Evolutionary conservation across 1,140 invertebrate genomes (phyloP), one percentile per base, ranked within the genome.

Genomic region (Armadillidium nasatum): DNA sequence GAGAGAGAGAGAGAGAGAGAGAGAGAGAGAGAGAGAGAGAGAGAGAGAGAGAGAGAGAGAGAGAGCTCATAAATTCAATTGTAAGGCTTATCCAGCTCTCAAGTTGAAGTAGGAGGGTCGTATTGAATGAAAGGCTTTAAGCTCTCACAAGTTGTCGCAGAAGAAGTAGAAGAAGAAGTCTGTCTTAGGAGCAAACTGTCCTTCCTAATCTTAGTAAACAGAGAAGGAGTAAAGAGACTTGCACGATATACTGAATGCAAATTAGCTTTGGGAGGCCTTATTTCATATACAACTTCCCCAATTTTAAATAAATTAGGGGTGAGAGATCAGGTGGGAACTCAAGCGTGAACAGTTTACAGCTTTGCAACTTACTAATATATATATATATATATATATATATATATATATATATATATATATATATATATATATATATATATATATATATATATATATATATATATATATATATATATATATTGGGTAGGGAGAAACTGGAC

Each of bases 321-420:
- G 7, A 19, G 50, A 15, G 50, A 13, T 15, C 50, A 60, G 11
- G 50, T 60, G 7, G 11, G 50, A 13, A 60, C 11, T 60, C 19
- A 19, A 15, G 2, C 19, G 50, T 19, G 50, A 60, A 19, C 19
- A 60, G 50, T 60, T 60, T 60, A 60, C 11, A 7, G 19, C 11
- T 15, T 60, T 60, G 50, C 19, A 19, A 60, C 2, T 15, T 60
- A 60, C 50, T 15, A 3, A 60, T 60, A 60, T 60, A 60, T 19
- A 60, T 60, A 60, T 19, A 60, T 19, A 60, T 19, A 60, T 60
- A 60, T 4, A 60, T 60, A 60, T 60, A 60, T 60, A 60, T 60
- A 60, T 60, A 60, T 60, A 60, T 60, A 60, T 60, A 60, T 60
- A 60, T 60, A 60, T 60, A 60, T 50, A 60, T 60, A 60, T 60